phyloP scores from a whole-genome alignment of 2,797 vertebrate species.

The Sebastes melanostomus region DNA sequence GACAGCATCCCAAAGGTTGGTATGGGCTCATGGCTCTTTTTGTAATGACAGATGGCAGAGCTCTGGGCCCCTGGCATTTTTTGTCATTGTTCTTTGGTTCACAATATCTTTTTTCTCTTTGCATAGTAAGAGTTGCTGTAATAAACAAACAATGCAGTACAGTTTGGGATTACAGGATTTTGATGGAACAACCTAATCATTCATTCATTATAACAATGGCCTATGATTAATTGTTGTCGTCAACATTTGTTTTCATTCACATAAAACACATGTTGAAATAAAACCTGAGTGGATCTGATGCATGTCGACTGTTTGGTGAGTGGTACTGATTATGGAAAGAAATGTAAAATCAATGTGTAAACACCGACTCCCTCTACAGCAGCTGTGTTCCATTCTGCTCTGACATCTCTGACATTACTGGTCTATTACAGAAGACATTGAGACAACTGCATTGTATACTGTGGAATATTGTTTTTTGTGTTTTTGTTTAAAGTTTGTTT shows the following conservation, averaged over 20 bases:
- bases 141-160: neutral
- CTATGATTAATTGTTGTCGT: neutral
- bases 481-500: neutral
- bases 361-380: neutral
- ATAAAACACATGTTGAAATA: neutral
- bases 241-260: neutral
- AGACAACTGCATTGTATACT: neutral
- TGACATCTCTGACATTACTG: neutral
- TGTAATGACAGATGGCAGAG: neutral
- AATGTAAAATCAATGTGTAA: neutral
- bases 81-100: neutral
- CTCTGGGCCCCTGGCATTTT: neutral
- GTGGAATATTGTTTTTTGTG: neutral
- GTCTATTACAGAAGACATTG: neutral
- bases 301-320: neutral
- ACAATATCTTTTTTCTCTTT: neutral
- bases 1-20: neutral
- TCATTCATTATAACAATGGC: neutral
- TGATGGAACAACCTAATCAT: neutral
- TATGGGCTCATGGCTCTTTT: neutral
- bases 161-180: neutral
- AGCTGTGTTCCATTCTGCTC: constrained; percentile 3
- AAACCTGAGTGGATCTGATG: neutral
- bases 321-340: neutral
- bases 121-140: neutral